phyloP scores from a whole-genome alignment of 2,888 invertebrate species.

The Drosophila infuscata region DNA sequence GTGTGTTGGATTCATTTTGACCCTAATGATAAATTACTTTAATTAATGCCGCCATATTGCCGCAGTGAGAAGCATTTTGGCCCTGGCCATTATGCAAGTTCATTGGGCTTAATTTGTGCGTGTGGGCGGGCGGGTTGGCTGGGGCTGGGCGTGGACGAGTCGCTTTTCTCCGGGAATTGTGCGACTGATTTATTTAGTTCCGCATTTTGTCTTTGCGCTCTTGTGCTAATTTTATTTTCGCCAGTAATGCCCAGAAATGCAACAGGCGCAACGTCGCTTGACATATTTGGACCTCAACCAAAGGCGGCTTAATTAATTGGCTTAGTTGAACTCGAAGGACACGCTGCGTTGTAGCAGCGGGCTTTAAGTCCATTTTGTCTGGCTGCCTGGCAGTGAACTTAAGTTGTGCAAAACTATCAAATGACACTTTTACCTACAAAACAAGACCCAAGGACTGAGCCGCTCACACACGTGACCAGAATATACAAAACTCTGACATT shows the following conservation, averaged over 20 bases:
- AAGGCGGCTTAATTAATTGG: conserved; percentile 73
- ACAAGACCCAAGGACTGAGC: conserved; percentile 23
- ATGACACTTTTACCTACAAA: conserved; percentile 69
- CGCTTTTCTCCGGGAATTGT: neutral
- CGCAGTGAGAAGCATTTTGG: conserved; percentile 59
- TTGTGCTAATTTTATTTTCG: conserved; percentile 59
- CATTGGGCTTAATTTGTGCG: conserved; percentile 78
- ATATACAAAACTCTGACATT: conserved; percentile 71
- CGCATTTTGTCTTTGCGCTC: conserved; percentile 67
- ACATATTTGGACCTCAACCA: conserved; percentile 67
- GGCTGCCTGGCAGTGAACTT: conserved; percentile 40
- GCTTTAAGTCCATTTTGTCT: conserved; percentile 51
- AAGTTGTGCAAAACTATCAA: conserved; percentile 66
- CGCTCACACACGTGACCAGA: conserved; percentile 69
- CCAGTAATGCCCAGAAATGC: conserved; percentile 54
- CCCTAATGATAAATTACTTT: conserved; percentile 84
- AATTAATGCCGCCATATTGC: conserved; percentile 83
- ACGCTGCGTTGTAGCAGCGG: conserved; percentile 12
- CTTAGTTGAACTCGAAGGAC: conserved; percentile 67
- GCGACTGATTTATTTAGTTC: conserved; percentile 71
- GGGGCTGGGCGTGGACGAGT: neutral
- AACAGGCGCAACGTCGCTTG: conserved; percentile 74
- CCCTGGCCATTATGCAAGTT: conserved; percentile 75
- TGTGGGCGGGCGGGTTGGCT: conserved; percentile 22
- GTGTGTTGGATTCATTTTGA: conserved; percentile 64